Conservation (phyloP, 2,113 vertebrate species). For the Merops nubicus region DNA sequence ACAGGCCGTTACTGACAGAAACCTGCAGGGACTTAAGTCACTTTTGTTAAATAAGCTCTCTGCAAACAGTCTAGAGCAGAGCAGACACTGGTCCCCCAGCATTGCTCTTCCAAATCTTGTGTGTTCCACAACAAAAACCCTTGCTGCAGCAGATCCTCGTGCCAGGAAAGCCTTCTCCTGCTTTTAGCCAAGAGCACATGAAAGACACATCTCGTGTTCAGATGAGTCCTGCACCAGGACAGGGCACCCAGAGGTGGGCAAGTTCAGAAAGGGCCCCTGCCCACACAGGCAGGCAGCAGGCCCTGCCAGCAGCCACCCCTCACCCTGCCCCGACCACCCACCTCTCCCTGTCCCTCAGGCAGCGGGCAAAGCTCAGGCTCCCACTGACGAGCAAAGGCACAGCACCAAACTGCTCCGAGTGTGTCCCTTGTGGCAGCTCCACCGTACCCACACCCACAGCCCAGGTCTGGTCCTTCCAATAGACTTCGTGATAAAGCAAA, state of each 20-base stretch:
- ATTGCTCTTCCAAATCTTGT: not conserved
- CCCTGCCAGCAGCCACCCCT: not conserved
- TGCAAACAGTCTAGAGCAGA: not conserved
- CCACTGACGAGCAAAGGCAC: not conserved
- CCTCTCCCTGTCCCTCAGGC: not conserved
- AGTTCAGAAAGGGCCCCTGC: not conserved
- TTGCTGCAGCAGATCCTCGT: not conserved
- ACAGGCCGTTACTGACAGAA: not conserved
- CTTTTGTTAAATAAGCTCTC: not conserved
- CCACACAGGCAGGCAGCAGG: not conserved
- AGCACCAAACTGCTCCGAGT: not conserved
- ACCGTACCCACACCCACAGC: not conserved
- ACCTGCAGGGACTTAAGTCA: not conserved
- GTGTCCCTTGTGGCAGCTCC: too few relatives aligned
- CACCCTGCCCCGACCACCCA: too few relatives aligned
- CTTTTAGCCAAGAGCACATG: not conserved
- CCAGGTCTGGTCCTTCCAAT: not conserved
- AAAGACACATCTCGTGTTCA: not conserved
- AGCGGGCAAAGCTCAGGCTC: not conserved
- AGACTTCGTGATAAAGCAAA: not conserved
- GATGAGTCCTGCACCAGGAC: not conserved
- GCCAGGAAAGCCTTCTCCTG: not conserved
- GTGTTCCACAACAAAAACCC: not conserved
- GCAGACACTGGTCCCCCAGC: not conserved
- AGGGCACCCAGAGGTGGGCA: accelerated